Evolutionary conservation across 2,888 invertebrate genomes (phyloP).

Genomic region (Endotricha flammealis): DNA sequence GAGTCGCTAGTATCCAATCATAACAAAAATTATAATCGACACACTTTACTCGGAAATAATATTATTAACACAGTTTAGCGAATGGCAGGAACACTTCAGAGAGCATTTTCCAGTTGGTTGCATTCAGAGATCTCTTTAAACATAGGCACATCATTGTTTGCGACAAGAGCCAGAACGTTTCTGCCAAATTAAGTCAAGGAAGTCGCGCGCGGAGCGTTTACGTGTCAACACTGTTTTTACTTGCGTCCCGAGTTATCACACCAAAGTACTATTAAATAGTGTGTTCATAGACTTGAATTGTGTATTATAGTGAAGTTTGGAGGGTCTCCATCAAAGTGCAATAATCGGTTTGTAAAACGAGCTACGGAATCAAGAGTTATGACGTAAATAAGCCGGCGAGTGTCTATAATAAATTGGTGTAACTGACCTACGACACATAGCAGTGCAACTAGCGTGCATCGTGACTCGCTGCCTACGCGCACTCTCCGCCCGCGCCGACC

Average conservation of each 20-base stretch:
- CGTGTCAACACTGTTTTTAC: no score
- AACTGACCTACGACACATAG: not conserved
- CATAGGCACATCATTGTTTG: constrained; percentile 36
- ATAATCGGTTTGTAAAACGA: not conserved
- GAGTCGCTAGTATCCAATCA: no score
- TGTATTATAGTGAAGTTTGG: no score
- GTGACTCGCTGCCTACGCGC: not conserved
- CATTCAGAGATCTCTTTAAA: constrained; percentile 37
- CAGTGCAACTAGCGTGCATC: not conserved
- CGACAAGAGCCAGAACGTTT: constrained; percentile 25
- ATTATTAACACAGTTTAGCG: constrained; percentile 5
- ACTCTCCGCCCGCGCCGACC: not conserved
- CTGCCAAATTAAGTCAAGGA: constrained; percentile 42
- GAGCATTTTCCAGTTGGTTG: constrained; percentile 24
- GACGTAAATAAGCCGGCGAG: not conserved
- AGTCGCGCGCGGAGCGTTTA: no score
- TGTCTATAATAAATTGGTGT: not conserved
- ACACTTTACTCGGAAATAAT: constrained; percentile 1
- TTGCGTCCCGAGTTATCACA: no score
- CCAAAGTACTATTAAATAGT: no score
- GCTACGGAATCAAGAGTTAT: no score
- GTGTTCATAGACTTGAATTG: no score
- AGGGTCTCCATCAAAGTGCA: no score
- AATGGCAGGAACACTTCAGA: constrained; percentile 19
- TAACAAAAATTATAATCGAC: no score